These are phyloP conservation scores for Rhinella marina DNA, from an alignment of 2,797 vertebrate genomes.

Conservation along the genomic window DNA sequence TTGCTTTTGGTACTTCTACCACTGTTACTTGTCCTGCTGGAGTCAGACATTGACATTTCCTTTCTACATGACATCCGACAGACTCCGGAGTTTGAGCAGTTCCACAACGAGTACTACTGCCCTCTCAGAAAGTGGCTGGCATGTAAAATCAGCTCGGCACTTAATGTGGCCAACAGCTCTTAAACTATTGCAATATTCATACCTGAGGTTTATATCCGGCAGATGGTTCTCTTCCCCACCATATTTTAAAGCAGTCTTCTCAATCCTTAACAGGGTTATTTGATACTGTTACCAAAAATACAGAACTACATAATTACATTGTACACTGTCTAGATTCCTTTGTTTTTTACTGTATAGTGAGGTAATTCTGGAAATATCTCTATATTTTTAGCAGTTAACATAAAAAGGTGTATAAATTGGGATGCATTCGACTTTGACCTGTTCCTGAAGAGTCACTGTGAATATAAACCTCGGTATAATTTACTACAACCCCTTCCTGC, in stretches of 20 bases:
- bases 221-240: conserved; percentile 64
- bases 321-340: conserved; percentile 56
- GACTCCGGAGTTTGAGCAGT: conserved; percentile 95
- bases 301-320: conserved; percentile 42
- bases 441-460: conserved; percentile 66
- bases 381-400: conserved; percentile 47
- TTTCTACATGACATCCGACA: conserved; percentile 97
- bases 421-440: neutral
- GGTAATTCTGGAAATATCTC: conserved; percentile 41
- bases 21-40: conserved; percentile 91
- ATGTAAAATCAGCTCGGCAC: conserved; percentile 85
- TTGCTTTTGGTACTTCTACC: conserved; percentile 89
- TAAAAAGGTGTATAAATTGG: conserved; percentile 22
- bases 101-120: conserved; percentile 96
- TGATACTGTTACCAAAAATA: conserved; percentile 53
- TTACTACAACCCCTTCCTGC: conserved; percentile 61
- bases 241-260: conserved; percentile 14
- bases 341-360: conserved; percentile 54
- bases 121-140: conserved; percentile 91
- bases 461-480: conserved; percentile 79
- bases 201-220: conserved; percentile 79
- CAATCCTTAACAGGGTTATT: neutral
- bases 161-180: conserved; percentile 85
- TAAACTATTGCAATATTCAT: conserved; percentile 70
- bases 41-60: conserved; percentile 95